Percentiles rank a stretch among this genome's conserved stretches.
Evolutionary conservation across 2,113 vertebrate species (phyloP).

Genomic region (Sceloporus undulatus): DNA sequence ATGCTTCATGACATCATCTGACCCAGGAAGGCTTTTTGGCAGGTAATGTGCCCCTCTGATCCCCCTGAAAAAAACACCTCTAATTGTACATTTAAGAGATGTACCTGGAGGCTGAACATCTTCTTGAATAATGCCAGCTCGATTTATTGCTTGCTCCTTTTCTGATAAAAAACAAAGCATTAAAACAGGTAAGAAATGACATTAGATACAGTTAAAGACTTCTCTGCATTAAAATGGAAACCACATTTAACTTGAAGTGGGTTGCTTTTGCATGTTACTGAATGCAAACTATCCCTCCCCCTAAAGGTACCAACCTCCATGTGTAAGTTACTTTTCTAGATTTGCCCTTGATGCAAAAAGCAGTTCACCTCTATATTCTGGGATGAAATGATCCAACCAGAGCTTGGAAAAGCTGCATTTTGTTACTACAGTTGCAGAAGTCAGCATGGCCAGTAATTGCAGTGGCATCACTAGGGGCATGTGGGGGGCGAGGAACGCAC

Average conservation of each 20-base stretch:
- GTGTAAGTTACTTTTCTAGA: no score
- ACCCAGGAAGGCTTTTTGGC: neutral
- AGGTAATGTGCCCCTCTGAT: neutral
- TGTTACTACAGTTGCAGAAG: no score
- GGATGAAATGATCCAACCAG: no score
- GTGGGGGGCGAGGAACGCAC: no score
- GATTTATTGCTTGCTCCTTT: conserved; percentile 79
- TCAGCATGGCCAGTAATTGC: no score
- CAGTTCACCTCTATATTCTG: no score
- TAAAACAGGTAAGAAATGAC: conserved; percentile 40
- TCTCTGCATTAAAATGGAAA: neutral
- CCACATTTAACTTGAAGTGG: neutral
- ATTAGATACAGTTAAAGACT: neutral
- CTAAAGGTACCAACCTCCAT: no score
- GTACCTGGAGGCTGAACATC: conserved; percentile 84
- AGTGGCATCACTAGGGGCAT: no score
- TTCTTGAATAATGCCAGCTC: conserved; percentile 80
- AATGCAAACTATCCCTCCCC: neutral
- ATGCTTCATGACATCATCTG: neutral
- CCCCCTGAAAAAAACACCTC: no score
- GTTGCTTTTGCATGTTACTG: neutral
- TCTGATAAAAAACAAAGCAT: conserved; percentile 72
- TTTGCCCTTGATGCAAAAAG: no score
- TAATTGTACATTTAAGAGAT: neutral
- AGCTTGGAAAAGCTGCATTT: no score